Evolutionary conservation across 2,888 invertebrate species (phyloP).

Genomic region (Prosopocoilus inquinatus): DNA sequence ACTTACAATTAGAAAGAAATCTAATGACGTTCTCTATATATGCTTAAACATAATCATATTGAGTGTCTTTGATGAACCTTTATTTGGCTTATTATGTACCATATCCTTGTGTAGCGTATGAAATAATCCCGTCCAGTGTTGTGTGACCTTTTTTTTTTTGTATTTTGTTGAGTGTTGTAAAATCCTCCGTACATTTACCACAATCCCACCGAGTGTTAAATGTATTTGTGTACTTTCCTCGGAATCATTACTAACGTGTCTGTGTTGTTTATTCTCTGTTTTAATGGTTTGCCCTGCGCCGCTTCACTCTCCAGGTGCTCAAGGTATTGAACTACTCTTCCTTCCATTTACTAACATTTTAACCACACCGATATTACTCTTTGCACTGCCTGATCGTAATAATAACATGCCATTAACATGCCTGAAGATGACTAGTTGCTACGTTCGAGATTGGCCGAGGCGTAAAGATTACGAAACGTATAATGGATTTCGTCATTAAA

Average conservation of each 20-base stretch:
- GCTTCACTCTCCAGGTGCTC: slow-evolving; percentile 54
- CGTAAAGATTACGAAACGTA: no score
- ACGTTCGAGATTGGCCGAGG: no score
- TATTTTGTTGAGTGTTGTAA: background rate
- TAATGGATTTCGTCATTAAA: no score
- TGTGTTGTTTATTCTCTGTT: slow-evolving; percentile 53
- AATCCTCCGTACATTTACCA: background rate
- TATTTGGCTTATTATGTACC: background rate
- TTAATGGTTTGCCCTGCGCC: slow-evolving; percentile 49
- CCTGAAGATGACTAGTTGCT: no score
- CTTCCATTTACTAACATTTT: slow-evolving; percentile 2
- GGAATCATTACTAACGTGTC: slow-evolving; percentile 45
- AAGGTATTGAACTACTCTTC: slow-evolving; percentile 49
- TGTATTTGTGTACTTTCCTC: slow-evolving; percentile 7
- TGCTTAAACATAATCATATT: no score
- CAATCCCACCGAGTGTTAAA: slow-evolving; percentile 16
- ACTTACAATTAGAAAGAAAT: no score
- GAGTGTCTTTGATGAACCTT: background rate
- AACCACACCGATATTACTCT: background rate
- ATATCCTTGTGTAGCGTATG: slow-evolving; percentile 1
- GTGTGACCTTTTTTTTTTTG: background rate
- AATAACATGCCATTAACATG: no score
- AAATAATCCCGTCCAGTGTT: background rate
- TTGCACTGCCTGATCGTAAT: no score
- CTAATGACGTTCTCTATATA: no score